Conservation (phyloP, 2,888 invertebrate genomes). For the Alentia gelatinosa region DNA sequence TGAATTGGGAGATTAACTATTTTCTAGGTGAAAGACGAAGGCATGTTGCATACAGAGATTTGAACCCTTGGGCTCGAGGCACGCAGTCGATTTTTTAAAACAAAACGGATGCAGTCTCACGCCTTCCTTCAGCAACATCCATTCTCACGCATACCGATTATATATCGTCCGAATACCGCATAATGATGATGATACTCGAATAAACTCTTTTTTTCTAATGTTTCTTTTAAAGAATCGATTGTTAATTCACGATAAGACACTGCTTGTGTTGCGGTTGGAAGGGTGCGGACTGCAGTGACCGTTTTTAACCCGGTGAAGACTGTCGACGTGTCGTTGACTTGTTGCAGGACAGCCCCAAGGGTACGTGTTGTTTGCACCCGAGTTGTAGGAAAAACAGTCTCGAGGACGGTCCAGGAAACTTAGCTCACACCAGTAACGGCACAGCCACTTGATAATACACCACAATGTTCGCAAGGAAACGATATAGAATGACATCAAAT, state of each 20-base stretch:
- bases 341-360: background rate
- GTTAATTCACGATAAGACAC: too few relatives aligned
- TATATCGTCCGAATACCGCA: too few relatives aligned
- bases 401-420: background rate
- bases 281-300: background rate
- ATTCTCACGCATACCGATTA: too few relatives aligned
- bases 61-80: background rate
- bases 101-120: background rate
- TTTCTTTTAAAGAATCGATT: too few relatives aligned
- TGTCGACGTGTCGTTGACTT: background rate
- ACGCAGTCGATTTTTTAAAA: background rate
- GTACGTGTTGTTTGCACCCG: background rate
- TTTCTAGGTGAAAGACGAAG: background rate
- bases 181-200: too few relatives aligned
- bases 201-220: too few relatives aligned
- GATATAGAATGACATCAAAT: too few relatives aligned
- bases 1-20: background rate
- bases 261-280: background rate
- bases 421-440: background rate
- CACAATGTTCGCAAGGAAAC: too few relatives aligned
- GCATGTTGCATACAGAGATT: background rate
- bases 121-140: background rate
- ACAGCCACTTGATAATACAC: too few relatives aligned
- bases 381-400: conserved; percentile 7
- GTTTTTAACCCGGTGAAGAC: background rate